Evolutionary conservation across 2,797 vertebrate genomes (phyloP), one percentile per base, ranked within the genome.

Genomic region (Mastacembelus armatus): DNA sequence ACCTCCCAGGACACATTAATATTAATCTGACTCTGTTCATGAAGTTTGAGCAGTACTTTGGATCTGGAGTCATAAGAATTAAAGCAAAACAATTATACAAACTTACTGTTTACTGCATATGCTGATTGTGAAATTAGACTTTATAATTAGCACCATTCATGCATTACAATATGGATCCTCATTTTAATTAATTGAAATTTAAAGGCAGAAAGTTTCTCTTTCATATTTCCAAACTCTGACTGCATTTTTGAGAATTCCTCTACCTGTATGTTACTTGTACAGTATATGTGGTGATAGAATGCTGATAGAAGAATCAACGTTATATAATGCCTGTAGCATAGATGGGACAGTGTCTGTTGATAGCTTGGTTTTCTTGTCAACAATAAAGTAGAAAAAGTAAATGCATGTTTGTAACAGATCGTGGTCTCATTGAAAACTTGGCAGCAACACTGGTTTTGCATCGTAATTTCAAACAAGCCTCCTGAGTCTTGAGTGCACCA

Each of bases 381-480:
- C 62, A 22, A 21, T 4, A 7, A 21, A 61, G 32, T 39, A 42
- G 36, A 65, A 33, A 39, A 56, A 40, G 35, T 48, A 56, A 57
- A 24, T 18, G n/a, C 26, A 33, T 24, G 24, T 43, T 32, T 7
- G 7, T 32, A 71, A 57, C 50, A 33, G 54, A 78, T 63, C 30
- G 14, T 51, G 26, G 54, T 61, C 78, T 80, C 78, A 70, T 66
- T 75, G 72, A 73, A 51, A 65, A 50, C 43, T 69, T 78, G 81
- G 74, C 78, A 70, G 27, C 47, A 11, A 42, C 45, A 70, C 61
- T 8, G 19, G 52, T 74, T 72, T 50, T 66, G 68, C 74, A 73
- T 75, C 42, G 43, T 76, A 60, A 85, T 85, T 80, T 68, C 43
- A 69, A 71, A 57, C 51, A 24, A 66, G 63, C 56, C 66, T 83